phyloP scores from a whole-genome alignment of 2,888 invertebrate genomes.

The Synergus laeviventris region DNA sequence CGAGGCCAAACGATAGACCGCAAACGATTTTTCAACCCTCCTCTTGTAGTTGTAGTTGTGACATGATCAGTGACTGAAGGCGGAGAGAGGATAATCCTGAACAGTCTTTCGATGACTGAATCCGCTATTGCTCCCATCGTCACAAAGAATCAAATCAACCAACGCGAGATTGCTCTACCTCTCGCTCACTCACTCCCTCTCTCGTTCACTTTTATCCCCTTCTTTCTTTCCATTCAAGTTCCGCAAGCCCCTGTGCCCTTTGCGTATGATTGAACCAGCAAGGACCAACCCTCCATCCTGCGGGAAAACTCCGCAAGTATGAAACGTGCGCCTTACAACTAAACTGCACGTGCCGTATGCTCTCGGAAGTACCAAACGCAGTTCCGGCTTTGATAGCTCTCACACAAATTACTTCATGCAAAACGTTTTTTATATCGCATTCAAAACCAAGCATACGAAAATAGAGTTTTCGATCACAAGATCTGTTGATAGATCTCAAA shows the following conservation, averaged over 20 bases:
- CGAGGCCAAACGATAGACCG: conserved; percentile 24
- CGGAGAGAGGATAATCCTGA: conserved; percentile 65
- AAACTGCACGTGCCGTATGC: conserved; percentile 51
- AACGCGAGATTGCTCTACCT: conserved; percentile 59
- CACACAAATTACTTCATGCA: conserved; percentile 52
- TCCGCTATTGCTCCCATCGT: conserved; percentile 69
- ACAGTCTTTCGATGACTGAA: conserved; percentile 68
- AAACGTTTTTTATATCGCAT: conserved; percentile 44
- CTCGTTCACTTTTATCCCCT: conserved; percentile 50
- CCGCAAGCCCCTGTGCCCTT: conserved; percentile 62
- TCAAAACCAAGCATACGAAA: background rate
- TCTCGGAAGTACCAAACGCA: conserved; percentile 59
- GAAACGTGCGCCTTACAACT: conserved; percentile 53
- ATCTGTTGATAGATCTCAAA: too few relatives aligned
- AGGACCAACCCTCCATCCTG: conserved; percentile 54
- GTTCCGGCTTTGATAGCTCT: conserved; percentile 57
- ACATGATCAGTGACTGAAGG: conserved; percentile 50
- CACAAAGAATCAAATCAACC: conserved; percentile 67
- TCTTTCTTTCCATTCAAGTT: conserved; percentile 61
- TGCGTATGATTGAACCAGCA: conserved; percentile 66
- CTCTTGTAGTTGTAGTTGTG: conserved; percentile 5
- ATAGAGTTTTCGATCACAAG: too few relatives aligned
- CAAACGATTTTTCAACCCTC: conserved; percentile 11
- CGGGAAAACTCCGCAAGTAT: conserved; percentile 56
- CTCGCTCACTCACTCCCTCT: conserved; percentile 46